A percentile compares a stretch with the other conserved stretches of the same genome.
Conservation (phyloP, 1,140 invertebrate species). For the Platyscapa corneri region DNA sequence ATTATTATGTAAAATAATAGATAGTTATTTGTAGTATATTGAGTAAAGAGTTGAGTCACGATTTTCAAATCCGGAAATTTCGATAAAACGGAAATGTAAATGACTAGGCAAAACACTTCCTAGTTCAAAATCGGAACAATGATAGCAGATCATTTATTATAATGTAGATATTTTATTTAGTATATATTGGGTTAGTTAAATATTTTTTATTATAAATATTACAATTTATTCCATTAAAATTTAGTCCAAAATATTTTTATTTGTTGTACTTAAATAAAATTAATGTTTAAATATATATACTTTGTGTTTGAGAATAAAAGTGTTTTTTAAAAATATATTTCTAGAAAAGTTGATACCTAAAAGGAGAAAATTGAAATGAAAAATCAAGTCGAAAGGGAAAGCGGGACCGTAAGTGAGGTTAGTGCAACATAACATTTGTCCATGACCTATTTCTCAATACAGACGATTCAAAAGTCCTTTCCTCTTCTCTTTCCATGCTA, state of each 20-base stretch:
- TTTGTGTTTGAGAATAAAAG: background rate
- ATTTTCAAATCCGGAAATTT: conserved; percentile 32
- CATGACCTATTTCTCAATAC: conserved; percentile 33
- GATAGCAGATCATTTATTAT: background rate
- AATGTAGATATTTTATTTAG: too few relatives aligned
- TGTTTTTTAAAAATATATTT: background rate
- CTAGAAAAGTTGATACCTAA: background rate
- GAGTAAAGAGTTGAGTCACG: background rate
- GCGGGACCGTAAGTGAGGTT: background rate
- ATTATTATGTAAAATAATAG: background rate
- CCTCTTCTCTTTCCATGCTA: background rate
- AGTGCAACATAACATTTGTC: conserved; percentile 17
- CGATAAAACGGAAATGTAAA: background rate
- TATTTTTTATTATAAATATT: background rate
- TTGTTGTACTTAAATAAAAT: too few relatives aligned
- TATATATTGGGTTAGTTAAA: too few relatives aligned
- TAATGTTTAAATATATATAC: background rate
- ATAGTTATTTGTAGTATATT: background rate
- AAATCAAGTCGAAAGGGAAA: conserved; percentile 19
- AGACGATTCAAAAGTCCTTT: background rate
- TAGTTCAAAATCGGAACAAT: background rate
- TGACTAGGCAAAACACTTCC: background rate
- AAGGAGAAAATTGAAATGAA: conserved; percentile 11
- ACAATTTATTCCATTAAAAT: background rate
- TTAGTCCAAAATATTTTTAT: background rate